A percentile compares a stretch with the other conserved stretches of the same genome.
Conservation (phyloP, 64 coral and sea anemone genomes). For the Acropora yongei region DNA sequence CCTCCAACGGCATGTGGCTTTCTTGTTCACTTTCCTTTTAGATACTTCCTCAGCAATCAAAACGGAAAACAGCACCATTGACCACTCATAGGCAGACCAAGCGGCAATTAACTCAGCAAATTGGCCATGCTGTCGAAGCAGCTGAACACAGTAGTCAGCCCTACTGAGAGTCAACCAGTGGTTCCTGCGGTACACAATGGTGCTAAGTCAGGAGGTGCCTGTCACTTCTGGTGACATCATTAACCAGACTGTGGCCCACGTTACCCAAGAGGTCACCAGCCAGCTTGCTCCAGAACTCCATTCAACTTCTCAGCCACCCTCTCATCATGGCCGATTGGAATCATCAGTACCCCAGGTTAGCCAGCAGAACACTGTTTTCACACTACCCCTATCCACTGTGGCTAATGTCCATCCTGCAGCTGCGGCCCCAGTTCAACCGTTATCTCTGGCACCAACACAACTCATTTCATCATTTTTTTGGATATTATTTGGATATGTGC, state of each 20-base stretch:
- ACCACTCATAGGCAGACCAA: background rate
- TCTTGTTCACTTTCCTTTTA: constrained; percentile 1
- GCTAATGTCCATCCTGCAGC: background rate
- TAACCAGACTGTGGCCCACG: constrained; percentile 25
- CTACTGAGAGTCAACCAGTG: background rate
- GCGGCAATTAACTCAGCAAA: background rate
- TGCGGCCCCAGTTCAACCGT: background rate
- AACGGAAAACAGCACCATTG: constrained; percentile 14
- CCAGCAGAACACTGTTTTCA: background rate
- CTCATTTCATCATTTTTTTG: background rate
- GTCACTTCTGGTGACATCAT: background rate
- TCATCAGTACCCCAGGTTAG: constrained; percentile 11
- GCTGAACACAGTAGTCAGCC: background rate
- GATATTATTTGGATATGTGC: too few species aligned
- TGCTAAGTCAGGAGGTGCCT: background rate
- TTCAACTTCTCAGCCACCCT: constrained; percentile 4
- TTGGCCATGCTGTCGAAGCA: background rate
- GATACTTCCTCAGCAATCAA: constrained; percentile 5
- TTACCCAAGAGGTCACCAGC: constrained; percentile 14
- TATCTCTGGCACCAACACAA: background rate
- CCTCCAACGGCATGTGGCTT: constrained; percentile 1
- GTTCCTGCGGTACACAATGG: too few species aligned
- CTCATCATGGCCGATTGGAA: background rate
- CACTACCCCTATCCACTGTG: background rate
- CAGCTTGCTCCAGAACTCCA: constrained; percentile 16